phyloP scores from a whole-genome alignment of 2,888 invertebrate genomes.

The Dicyrtomina minuta region DNA sequence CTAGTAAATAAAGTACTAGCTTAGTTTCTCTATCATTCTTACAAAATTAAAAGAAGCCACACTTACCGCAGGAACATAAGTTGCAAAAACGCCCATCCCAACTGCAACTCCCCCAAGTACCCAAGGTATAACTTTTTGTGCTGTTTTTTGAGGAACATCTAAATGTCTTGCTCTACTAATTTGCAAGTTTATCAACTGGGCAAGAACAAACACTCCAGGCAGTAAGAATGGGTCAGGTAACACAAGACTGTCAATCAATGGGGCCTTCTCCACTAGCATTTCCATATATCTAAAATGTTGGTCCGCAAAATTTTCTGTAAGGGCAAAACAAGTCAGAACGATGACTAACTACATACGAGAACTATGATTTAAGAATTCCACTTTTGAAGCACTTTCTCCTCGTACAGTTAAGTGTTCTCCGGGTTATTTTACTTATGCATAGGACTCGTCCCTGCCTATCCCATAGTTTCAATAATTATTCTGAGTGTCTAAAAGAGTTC shows the following conservation, averaged over 20 bases:
- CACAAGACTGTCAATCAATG: conserved; percentile 45
- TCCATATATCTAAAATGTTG: conserved; percentile 41
- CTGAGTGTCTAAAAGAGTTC: too few relatives aligned
- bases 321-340: background rate
- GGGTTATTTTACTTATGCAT: too few relatives aligned
- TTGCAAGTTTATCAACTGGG: conserved; percentile 55
- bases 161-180: conserved; percentile 65
- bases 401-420: too few relatives aligned
- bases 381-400: too few relatives aligned
- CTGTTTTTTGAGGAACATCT: conserved; percentile 59
- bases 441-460: too few relatives aligned
- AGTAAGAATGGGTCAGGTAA: conserved; percentile 44
- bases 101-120: conserved; percentile 70
- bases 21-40: background rate
- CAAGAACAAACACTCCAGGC: conserved; percentile 43
- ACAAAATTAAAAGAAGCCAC: background rate
- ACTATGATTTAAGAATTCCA: background rate
- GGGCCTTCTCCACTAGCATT: conserved; percentile 42
- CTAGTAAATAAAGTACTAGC: too few relatives aligned
- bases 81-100: conserved; percentile 73
- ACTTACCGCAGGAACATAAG: conserved; percentile 74
- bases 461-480: too few relatives aligned
- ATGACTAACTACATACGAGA: background rate
- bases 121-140: conserved; percentile 68
- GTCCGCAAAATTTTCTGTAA: conserved; percentile 20